Evolutionary conservation across 1,140 invertebrate species (phyloP).

Genomic region (Zaprionus capensis): DNA sequence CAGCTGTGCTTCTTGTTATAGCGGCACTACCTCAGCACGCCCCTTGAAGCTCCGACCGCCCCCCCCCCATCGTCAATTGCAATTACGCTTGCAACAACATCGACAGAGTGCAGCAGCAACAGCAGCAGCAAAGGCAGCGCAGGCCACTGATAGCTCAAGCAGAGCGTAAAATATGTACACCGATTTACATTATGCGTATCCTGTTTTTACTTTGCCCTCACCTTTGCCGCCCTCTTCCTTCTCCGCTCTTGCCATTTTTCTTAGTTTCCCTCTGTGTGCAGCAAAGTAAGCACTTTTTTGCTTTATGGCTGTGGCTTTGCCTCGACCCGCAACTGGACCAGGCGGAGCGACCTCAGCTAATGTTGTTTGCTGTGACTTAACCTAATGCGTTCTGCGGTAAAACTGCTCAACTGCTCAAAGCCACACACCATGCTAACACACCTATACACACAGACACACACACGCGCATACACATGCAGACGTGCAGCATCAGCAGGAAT

Average conservation of each 20-base stretch:
- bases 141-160: conserved; percentile 32
- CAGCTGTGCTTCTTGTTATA: conserved; percentile 35
- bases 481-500: neutral
- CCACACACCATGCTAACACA: neutral
- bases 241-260: conserved; percentile 3
- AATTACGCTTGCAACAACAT: conserved; percentile 40
- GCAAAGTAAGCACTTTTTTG: conserved; percentile 13
- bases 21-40: neutral
- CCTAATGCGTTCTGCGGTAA: conserved; percentile 30
- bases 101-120: conserved; percentile 12
- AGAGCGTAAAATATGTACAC: conserved; percentile 12
- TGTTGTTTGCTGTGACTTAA: neutral
- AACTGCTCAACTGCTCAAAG: neutral
- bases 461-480: neutral
- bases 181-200: conserved; percentile 21
- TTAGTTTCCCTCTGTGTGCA: neutral
- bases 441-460: neutral
- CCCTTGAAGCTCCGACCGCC: too few relatives aligned
- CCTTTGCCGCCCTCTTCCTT: neutral
- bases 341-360: conserved; percentile 9
- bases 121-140: neutral
- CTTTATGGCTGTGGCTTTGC: conserved; percentile 18
- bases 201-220: neutral
- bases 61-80: conserved; percentile 27
- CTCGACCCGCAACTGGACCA: conserved; percentile 1